phyloP scores from a whole-genome alignment of 1,140 invertebrate genomes.

The Tetraneura akinire region DNA sequence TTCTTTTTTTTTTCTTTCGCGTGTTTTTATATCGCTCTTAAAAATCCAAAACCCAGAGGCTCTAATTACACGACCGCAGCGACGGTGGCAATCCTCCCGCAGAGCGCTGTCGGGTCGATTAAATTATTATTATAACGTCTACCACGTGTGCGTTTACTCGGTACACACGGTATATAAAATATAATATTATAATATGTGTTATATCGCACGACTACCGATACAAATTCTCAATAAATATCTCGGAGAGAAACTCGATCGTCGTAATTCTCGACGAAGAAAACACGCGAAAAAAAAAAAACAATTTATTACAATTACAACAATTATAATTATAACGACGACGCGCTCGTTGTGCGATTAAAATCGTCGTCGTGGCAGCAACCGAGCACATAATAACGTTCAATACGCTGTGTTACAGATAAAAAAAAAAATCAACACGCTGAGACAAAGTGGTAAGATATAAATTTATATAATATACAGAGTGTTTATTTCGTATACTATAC shows the following conservation, averaged over 20 bases:
- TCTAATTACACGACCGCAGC: not conserved
- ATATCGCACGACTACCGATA: no score
- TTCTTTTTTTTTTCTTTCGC: no score
- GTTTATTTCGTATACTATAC: no score
- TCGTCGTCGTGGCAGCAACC: not conserved
- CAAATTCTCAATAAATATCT: not conserved
- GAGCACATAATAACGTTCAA: not conserved
- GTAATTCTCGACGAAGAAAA: not conserved
- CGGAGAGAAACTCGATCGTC: no score
- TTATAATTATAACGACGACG: not conserved
- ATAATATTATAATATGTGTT: no score
- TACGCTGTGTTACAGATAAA: no score
- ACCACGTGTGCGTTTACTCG: not conserved
- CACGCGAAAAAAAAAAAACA: not conserved
- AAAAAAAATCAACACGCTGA: not conserved
- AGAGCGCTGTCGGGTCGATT: not conserved
- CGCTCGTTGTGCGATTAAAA: not conserved
- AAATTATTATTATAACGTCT: not conserved
- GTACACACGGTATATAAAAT: not conserved
- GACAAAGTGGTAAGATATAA: no score
- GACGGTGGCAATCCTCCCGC: not conserved
- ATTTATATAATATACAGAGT: no score
- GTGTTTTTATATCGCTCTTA: not conserved
- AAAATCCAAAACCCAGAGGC: not conserved
- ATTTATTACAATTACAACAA: no score